Evolutionary conservation across 2,888 invertebrate genomes (phyloP).

Genomic region (Neoitamus cyanurus): DNA sequence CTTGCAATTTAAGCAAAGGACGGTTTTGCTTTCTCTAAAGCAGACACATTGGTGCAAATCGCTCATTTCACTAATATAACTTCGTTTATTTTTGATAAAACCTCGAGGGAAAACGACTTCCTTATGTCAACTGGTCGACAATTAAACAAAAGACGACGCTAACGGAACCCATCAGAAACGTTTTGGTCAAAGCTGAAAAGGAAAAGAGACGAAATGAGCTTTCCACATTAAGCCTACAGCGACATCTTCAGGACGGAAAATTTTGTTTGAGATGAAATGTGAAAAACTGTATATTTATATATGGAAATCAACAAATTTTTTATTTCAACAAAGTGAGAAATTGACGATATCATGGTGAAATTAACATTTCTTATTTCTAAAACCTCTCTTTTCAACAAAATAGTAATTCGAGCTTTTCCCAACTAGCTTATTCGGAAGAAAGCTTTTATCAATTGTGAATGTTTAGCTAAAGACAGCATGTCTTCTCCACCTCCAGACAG

Average conservation of each 20-base stretch:
- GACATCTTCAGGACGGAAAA: background rate
- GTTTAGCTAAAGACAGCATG: too few species aligned
- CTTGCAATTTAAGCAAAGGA: background rate
- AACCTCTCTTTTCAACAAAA: too few species aligned
- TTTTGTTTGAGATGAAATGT: background rate
- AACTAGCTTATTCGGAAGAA: too few species aligned
- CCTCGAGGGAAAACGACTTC: background rate
- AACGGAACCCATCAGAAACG: background rate
- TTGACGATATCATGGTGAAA: too few species aligned
- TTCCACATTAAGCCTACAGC: background rate
- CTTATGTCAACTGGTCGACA: too few species aligned
- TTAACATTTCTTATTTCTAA: too few species aligned
- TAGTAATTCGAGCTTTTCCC: too few species aligned
- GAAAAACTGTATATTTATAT: too few species aligned
- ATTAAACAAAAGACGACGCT: background rate
- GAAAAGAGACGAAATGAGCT: background rate
- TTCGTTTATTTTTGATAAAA: background rate
- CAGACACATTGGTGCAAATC: background rate
- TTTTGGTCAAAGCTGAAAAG: background rate
- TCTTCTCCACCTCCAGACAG: too few species aligned
- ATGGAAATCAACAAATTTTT: too few species aligned
- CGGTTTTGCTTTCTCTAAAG: background rate
- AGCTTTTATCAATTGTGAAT: too few species aligned
- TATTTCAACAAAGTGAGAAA: too few species aligned
- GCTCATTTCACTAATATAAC: background rate